Percentiles rank a stretch among this genome's conserved stretches.
phyloP scores from a whole-genome alignment of 2,113 vertebrate species.

The Ornithorhynchus anatinus region DNA sequence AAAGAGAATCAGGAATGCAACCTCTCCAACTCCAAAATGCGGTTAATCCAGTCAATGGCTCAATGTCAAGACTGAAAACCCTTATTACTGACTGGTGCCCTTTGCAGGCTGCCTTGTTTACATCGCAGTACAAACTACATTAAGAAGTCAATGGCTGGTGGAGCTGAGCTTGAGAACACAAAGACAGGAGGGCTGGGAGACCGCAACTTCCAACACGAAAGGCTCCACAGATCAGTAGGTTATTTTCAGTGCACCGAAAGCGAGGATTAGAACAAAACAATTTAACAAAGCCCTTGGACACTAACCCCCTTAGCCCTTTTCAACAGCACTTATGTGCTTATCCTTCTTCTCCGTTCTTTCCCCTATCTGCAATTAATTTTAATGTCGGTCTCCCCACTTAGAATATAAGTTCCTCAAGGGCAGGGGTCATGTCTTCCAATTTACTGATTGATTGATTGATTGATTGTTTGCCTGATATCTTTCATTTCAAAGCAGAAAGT shows the following conservation, averaged over 20 bases:
- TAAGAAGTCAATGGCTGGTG: conserved; percentile 26
- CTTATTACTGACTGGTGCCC: conserved; percentile 31
- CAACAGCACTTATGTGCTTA: too few relatives aligned
- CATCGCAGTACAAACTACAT: conserved; percentile 34
- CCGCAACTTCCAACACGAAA: conserved; percentile 18
- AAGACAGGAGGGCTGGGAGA: conserved; percentile 28
- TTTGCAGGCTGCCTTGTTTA: conserved; percentile 57
- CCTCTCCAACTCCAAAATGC: conserved; percentile 31
- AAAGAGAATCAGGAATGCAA: conserved; percentile 35
- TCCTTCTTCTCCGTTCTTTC: too few relatives aligned
- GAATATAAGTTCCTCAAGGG: too few relatives aligned
- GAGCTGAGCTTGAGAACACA: conserved; percentile 33
- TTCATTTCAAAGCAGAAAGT: too few relatives aligned
- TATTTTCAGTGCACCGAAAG: conserved; percentile 32
- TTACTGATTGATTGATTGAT: too few relatives aligned
- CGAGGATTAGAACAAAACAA: conserved; percentile 16
- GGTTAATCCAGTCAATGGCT: conserved; percentile 31
- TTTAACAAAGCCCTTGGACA: not conserved
- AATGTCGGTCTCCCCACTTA: too few relatives aligned
- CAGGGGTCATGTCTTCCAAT: too few relatives aligned
- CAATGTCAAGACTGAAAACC: conserved; percentile 31
- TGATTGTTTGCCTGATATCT: too few relatives aligned
- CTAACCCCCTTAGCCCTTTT: too few relatives aligned
- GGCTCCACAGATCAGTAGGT: conserved; percentile 17
- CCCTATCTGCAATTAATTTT: too few relatives aligned